Evolutionary conservation across 2,113 vertebrate species (phyloP).

Genomic region (Petrocephalus zakoni): DNA sequence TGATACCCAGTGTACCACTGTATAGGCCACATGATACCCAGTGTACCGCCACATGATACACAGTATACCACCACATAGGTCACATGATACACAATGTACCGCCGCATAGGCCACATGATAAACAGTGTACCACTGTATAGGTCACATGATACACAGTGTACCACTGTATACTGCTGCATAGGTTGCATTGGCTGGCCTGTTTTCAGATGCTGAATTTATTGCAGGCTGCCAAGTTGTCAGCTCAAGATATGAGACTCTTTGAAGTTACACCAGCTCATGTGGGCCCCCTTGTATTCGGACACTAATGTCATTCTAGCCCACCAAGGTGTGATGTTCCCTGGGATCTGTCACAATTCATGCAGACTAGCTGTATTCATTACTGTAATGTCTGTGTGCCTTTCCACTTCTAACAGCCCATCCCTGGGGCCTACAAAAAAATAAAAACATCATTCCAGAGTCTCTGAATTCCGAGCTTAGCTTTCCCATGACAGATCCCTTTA

Average conservation of each 20-base stretch:
- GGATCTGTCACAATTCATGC: not conserved
- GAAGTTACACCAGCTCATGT: not conserved
- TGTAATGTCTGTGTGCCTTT: not conserved
- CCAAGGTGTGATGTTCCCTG: not conserved
- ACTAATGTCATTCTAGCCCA: not conserved
- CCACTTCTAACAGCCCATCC: not conserved
- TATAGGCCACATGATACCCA: not conserved
- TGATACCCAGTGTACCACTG: not conserved
- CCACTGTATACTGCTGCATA: not conserved
- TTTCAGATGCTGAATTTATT: no score
- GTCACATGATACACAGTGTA: not conserved
- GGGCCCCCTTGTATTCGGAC: not conserved
- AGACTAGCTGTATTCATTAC: not conserved
- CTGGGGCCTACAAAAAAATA: not conserved
- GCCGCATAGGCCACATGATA: not conserved
- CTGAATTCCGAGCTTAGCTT: conserved; percentile 33
- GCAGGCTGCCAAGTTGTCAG: no score
- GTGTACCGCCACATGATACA: not conserved
- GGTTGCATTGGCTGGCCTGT: not conserved
- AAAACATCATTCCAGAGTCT: conserved; percentile 6
- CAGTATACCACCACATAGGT: not conserved
- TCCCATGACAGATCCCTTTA: conserved; percentile 35
- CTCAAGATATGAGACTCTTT: not conserved
- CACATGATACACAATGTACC: not conserved
- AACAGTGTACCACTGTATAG: not conserved